phyloP scores from a whole-genome alignment of 2,113 vertebrate genomes.

The Cyprinus carpio region DNA sequence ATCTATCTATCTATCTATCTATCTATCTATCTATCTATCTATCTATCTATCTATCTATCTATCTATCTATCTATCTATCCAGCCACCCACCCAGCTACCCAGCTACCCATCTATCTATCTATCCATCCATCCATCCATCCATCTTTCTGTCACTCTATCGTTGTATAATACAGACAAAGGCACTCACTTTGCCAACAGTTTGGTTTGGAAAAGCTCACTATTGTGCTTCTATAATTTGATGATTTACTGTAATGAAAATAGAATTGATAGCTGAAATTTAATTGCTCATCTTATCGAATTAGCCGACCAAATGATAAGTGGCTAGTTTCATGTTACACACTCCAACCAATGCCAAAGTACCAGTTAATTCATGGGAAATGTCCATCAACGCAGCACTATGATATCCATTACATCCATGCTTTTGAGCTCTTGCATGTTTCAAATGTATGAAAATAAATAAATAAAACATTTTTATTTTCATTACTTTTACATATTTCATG shows the following conservation, averaged over 20 bases:
- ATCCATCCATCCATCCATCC: neutral
- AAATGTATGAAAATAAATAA: neutral
- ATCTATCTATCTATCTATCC: neutral
- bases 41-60: neutral
- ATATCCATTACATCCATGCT: neutral
- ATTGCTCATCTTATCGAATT: slow-evolving; percentile 19
- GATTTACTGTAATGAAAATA: slow-evolving; percentile 4
- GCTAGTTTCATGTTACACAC: slow-evolving; percentile 3
- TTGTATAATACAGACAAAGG: neutral
- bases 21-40: neutral
- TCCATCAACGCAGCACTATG: neutral
- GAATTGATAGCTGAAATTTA: slow-evolving; percentile 3
- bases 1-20: neutral
- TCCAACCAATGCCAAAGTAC: neutral
- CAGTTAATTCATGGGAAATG: neutral
- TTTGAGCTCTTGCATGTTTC: neutral
- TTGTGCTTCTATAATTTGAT: slow-evolving; percentile 1
- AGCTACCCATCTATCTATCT: too few species aligned
- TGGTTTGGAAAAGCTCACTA: neutral
- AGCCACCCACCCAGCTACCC: too few species aligned
- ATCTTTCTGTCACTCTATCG: neutral
- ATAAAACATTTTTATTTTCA: neutral
- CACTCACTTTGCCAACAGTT: neutral
- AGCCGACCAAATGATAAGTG: slow-evolving; percentile 5
- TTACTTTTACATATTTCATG: neutral